These are phyloP conservation scores for Bucco capensis DNA, from an alignment of 2,113 vertebrate genomes.

Conservation along the genomic window DNA sequence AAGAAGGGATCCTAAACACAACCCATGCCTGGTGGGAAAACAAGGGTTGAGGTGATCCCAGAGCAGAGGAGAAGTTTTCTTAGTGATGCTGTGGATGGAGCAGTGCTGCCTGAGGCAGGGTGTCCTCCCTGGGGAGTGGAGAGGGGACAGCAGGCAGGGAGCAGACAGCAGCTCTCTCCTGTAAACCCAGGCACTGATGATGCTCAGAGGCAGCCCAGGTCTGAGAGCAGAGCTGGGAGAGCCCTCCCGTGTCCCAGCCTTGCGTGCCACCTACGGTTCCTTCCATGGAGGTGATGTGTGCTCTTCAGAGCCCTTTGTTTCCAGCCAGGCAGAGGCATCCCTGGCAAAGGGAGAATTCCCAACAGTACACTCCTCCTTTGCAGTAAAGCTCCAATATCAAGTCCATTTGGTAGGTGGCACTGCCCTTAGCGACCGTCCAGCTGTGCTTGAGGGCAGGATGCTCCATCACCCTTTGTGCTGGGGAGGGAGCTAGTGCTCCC, in stretches of 20 bases:
- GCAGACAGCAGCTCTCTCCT: neutral
- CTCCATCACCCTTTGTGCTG: neutral
- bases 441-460: neutral
- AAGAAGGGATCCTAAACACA: neutral
- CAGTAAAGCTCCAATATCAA: neutral
- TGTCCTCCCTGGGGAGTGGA: neutral
- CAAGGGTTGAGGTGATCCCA: neutral
- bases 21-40: rapidly evolving
- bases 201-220: neutral
- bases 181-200: neutral
- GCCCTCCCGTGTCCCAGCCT: neutral
- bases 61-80: no score
- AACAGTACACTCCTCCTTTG: neutral
- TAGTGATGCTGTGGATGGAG: neutral
- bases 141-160: neutral
- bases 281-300: neutral
- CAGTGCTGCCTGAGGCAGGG: neutral
- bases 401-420: neutral
- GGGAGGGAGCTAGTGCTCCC: neutral
- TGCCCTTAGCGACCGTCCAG: neutral
- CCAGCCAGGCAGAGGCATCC: neutral
- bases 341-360: neutral
- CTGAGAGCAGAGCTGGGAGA: neutral
- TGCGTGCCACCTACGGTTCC: slow-evolving; percentile 13
- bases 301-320: neutral